Base-by-base conservation (phyloP, 2,888 invertebrate genomes). In the Cephonodes hylas region DNA sequence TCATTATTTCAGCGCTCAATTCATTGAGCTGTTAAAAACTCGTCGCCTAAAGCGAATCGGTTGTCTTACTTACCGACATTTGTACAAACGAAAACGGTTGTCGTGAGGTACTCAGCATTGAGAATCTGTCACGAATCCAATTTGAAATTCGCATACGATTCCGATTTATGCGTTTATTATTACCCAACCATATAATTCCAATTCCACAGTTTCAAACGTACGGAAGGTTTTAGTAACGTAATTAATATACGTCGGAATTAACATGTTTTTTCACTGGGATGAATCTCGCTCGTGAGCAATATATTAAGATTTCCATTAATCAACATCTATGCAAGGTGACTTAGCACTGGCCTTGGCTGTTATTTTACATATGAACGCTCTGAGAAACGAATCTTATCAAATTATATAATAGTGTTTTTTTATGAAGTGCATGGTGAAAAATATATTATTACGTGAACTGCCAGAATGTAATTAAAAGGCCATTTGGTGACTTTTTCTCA, bases 281-380 rank as follows among this genome's bases (percentile, higher is more conserved):
- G 76, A 77, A 74, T 78, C 74, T 70, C 64, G 73, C 68, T 76
- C 77, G 78, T 83, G 79, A 80, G 59, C 69, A 79, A 73, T 72
- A 75, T 70, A 75, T 77, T 81, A 82, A 72, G 77, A 79, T 75
- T 76, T 71, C 70, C 79, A 86, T 88, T 85, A 86, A 88, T 88
- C 87, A 87, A 81, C 80, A 79, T 70, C 75, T 59, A 76, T 63
- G 74, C 83, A 79, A 86, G 85, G 85, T 81, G 75, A 79, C 76
- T 73, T 58, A 42, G 64, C n/a, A n/a, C n/a, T 15, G 65, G 71
- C 86, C 84, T 86, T 86, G 81, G 72, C 68, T 74, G 72, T 75
- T 79, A 73, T 72, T 56, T 60, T 53, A 53, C 48, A 45, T 59
- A 65, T 69, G 69, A 77, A 79, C 72, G 72, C 69, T 74, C 68